Conservation (phyloP, 2,797 vertebrate species). For the Luscinia luscinia region DNA sequence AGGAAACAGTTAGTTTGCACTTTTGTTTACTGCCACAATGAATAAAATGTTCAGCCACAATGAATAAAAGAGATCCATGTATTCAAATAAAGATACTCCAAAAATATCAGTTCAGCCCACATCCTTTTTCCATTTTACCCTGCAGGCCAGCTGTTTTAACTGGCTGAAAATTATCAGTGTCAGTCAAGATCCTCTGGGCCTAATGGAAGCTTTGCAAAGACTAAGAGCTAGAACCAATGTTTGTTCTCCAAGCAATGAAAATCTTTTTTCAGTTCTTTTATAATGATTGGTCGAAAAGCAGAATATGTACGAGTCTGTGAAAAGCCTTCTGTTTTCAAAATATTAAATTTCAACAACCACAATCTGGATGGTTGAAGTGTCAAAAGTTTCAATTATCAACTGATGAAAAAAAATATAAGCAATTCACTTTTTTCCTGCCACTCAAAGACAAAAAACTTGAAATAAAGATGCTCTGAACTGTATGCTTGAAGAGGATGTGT, state of each 20-base stretch:
- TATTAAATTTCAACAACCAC: not conserved
- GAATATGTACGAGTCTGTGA: not conserved
- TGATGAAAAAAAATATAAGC: not conserved
- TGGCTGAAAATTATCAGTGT: not conserved
- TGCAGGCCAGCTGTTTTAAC: not conserved
- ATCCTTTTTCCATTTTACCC: not conserved
- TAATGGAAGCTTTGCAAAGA: not conserved
- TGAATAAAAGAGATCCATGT: not conserved
- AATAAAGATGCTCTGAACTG: not conserved
- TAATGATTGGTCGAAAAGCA: not conserved
- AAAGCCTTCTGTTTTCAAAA: not conserved
- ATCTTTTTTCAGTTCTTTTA: not conserved
- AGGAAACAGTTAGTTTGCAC: not conserved
- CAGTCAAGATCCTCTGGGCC: not conserved
- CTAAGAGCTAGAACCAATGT: not conserved
- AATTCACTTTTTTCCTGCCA: not conserved
- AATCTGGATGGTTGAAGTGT: not conserved
- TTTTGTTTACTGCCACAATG: not conserved
- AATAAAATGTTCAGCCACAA: not conserved
- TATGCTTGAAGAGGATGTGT: not conserved
- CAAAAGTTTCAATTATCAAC: not conserved
- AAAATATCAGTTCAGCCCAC: not conserved
- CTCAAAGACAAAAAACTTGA: not conserved
- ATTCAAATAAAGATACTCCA: conserved; percentile 10
- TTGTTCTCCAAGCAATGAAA: not conserved